Evolutionary conservation across 2,888 invertebrate species (phyloP).

Genomic region (Sphecodes monilicornis): DNA sequence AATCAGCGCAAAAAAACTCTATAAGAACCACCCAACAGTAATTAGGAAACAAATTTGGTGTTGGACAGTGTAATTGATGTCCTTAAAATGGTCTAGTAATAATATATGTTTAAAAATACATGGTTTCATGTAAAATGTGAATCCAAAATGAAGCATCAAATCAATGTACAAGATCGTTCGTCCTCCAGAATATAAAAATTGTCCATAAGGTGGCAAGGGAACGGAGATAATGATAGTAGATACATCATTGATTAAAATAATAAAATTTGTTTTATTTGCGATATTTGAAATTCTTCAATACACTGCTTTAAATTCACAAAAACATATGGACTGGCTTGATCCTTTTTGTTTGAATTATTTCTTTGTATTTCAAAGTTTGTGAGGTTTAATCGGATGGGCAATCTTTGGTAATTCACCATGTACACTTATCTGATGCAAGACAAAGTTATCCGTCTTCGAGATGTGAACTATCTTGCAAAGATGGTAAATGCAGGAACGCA

Average conservation of each 20-base stretch:
- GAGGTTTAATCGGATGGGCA: not conserved
- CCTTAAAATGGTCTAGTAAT: too few species aligned
- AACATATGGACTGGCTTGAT: not conserved
- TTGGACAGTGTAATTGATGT: too few species aligned
- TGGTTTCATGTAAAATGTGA: too few species aligned
- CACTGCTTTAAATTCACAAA: not conserved
- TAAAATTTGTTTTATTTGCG: not conserved
- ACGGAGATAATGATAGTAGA: not conserved
- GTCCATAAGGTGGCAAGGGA: too few species aligned
- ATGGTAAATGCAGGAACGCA: not conserved
- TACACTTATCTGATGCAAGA: not conserved
- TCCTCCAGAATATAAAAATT: too few species aligned
- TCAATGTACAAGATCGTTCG: too few species aligned
- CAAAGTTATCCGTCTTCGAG: not conserved
- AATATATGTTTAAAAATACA: too few species aligned
- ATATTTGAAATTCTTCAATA: not conserved
- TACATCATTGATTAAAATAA: not conserved
- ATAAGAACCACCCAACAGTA: too few species aligned
- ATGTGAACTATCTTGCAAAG: not conserved
- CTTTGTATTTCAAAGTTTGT: not conserved
- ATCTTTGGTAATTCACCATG: constrained; percentile 1
- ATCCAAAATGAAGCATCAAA: too few species aligned
- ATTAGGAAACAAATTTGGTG: too few species aligned
- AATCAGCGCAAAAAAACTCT: too few species aligned
- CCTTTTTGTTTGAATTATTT: not conserved